Conservation (phyloP, 2,113 vertebrate species). For the Mionectes macconnelli region DNA sequence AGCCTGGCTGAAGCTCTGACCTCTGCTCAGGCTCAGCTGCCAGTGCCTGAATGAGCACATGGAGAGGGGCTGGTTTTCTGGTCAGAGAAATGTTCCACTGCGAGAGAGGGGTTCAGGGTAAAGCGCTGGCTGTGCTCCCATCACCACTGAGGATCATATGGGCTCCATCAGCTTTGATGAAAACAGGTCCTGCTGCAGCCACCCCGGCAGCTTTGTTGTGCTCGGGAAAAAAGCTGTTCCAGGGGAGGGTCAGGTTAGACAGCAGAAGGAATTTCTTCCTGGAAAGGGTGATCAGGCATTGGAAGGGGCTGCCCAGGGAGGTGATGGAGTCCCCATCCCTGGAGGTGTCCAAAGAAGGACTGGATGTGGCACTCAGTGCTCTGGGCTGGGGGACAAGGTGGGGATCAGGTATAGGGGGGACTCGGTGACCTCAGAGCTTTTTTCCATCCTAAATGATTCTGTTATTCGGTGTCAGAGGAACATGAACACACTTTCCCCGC, state of each 20-base stretch:
- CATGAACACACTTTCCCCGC: background rate
- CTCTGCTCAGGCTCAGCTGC: background rate
- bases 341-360: background rate
- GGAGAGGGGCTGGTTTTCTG: background rate
- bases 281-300: background rate
- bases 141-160: background rate
- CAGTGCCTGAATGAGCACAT: fast-evolving
- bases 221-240: background rate
- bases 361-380: background rate
- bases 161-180: background rate
- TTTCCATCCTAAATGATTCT: background rate
- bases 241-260: background rate
- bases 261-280: background rate
- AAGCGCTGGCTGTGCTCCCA: background rate
- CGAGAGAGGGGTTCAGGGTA: background rate
- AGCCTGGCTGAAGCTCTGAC: background rate
- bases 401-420: background rate
- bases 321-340: background rate
- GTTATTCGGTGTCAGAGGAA: background rate
- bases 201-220: background rate
- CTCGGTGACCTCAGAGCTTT: background rate
- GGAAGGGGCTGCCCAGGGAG: background rate
- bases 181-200: background rate
- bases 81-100: background rate
- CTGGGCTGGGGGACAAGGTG: background rate